phyloP scores from a whole-genome alignment of 2,888 invertebrate genomes.

The Hydroisotoma schaefferi region DNA sequence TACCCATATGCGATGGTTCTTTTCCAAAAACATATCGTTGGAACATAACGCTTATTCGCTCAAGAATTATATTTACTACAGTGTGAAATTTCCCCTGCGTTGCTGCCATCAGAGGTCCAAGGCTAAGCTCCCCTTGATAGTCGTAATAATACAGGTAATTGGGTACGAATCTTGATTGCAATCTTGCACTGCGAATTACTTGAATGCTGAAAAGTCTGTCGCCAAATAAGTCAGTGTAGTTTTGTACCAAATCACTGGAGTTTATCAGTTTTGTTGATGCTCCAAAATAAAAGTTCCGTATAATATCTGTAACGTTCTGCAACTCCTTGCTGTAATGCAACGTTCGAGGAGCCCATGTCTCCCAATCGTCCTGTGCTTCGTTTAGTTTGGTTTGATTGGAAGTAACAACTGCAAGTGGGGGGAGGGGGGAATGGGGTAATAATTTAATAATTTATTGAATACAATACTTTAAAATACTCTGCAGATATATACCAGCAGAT shows the following conservation, averaged over 20 bases:
- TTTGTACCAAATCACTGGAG: constrained; percentile 12
- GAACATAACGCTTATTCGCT: neutral
- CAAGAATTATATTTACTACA: neutral
- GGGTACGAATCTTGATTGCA: constrained; percentile 24
- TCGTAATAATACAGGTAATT: constrained; percentile 32
- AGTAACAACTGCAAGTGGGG: constrained; percentile 21
- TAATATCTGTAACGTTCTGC: constrained; percentile 17
- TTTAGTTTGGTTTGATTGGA: constrained; percentile 33
- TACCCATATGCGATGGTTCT: neutral
- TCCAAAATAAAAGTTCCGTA: constrained; percentile 37
- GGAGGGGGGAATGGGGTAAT: too few relatives aligned
- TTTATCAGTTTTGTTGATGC: constrained; percentile 17
- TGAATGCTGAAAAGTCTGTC: constrained; percentile 32
- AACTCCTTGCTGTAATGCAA: constrained; percentile 21
- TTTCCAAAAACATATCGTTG: neutral
- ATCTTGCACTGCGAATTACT: constrained; percentile 20
- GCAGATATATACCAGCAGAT: constrained; percentile 19
- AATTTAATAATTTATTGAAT: neutral
- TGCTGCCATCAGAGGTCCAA: constrained; percentile 17
- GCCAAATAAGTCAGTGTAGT: constrained; percentile 28
- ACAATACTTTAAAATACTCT: neutral
- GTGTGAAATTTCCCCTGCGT: constrained; percentile 22
- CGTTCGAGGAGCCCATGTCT: constrained; percentile 18
- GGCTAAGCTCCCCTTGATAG: constrained; percentile 18
- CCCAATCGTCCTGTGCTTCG: constrained; percentile 34